Evolutionary conservation across 2,113 vertebrate species (phyloP).

Genomic region (Perca fluviatilis): DNA sequence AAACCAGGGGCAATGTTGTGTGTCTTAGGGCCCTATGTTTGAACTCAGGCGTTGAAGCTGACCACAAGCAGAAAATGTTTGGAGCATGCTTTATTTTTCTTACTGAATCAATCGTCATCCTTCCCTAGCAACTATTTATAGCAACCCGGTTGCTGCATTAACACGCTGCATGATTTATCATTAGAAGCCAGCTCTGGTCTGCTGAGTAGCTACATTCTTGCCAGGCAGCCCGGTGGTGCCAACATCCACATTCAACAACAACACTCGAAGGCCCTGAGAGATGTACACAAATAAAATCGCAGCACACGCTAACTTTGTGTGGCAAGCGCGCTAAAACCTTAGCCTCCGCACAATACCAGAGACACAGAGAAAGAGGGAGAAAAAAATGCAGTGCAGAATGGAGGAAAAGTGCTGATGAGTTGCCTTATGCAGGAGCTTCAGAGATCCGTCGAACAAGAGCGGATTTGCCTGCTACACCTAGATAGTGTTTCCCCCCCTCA

Average conservation of each 20-base stretch:
- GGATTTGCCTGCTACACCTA: conserved; percentile 85
- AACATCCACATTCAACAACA: conserved; percentile 74
- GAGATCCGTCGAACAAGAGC: conserved; percentile 77
- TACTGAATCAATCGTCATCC: conserved; percentile 63
- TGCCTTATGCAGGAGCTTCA: conserved; percentile 69
- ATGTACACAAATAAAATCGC: conserved; percentile 77
- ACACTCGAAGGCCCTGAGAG: conserved; percentile 60
- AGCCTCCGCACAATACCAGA: conserved; percentile 56
- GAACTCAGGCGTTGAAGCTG: conserved; percentile 38
- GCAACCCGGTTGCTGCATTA: conserved; percentile 68
- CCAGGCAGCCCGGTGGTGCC: conserved; percentile 66
- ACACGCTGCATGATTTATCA: conserved; percentile 79
- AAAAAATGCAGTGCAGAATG: conserved; percentile 50
- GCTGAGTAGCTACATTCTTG: conserved; percentile 78
- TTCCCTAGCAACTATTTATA: conserved; percentile 75
- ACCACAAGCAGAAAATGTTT: conserved; percentile 60
- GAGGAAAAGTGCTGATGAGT: conserved; percentile 79
- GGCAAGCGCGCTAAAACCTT: conserved; percentile 58
- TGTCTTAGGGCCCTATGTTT: conserved; percentile 12
- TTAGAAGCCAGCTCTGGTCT: conserved; percentile 74
- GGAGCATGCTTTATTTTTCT: conserved; percentile 26
- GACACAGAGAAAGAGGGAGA: conserved; percentile 37
- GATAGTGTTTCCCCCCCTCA: conserved; percentile 78
- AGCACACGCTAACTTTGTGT: conserved; percentile 73
- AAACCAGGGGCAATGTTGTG: conserved; percentile 11